Evolutionary conservation across 2,113 vertebrate genomes (phyloP).

Genomic region (Enhydra lutris): DNA sequence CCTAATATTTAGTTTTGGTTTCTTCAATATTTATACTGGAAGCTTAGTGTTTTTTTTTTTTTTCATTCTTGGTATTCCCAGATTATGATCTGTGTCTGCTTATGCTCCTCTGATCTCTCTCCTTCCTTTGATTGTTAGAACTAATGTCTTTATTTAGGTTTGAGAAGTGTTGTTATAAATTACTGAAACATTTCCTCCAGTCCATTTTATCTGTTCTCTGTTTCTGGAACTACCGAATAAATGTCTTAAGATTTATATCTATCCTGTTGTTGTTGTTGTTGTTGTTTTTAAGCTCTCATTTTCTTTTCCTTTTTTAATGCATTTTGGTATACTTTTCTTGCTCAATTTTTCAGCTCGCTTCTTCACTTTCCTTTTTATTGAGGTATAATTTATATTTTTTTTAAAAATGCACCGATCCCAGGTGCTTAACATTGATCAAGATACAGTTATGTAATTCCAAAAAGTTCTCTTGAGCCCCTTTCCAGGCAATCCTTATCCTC

Average conservation of each 20-base stretch:
- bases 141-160: background rate
- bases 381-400: background rate
- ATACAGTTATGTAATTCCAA: background rate
- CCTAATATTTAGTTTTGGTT: background rate
- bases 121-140: background rate
- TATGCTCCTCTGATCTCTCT: background rate
- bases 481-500: background rate
- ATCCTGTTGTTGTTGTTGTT: background rate
- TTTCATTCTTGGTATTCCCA: background rate
- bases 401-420: background rate
- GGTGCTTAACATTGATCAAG: background rate
- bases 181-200: background rate
- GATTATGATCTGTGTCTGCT: background rate
- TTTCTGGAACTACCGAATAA: background rate
- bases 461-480: background rate
- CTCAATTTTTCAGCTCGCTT: background rate
- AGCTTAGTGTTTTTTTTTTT: background rate
- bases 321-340: background rate
- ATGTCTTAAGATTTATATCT: background rate
- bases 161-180: background rate
- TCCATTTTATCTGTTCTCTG: background rate
- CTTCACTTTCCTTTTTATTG: background rate
- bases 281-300: background rate
- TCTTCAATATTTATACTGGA: background rate
- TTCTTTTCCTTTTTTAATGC: background rate